Conservation (phyloP, 2,888 invertebrate genomes). For the Pilophorus perplexus region DNA sequence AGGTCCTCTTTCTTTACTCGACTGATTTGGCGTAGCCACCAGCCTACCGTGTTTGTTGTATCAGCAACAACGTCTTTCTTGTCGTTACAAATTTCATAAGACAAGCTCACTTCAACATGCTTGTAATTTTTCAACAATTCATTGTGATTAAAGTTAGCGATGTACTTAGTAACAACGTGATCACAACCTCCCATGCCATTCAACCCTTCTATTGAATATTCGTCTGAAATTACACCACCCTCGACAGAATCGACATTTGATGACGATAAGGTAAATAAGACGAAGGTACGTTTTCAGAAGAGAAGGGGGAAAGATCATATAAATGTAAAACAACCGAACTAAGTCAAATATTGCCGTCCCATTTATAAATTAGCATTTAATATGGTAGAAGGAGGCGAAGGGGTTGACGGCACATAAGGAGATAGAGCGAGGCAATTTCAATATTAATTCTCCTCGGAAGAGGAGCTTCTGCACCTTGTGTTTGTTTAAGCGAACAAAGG, state of each 20-base stretch:
- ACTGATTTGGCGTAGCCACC: no score
- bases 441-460: background rate
- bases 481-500: constrained; percentile 29
- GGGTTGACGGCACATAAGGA: constrained; percentile 4
- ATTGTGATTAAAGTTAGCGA: no score
- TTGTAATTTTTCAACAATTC: no score
- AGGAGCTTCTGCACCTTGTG: constrained; percentile 24
- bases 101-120: no score
- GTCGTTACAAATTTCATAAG: no score
- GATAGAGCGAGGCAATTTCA: constrained; percentile 28
- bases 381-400: constrained; percentile 25
- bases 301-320: constrained; percentile 6
- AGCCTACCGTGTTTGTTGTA: no score
- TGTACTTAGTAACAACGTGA: no score
- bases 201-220: no score
- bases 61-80: no score
- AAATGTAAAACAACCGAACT: constrained; percentile 34
- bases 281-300: background rate
- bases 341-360: constrained; percentile 30
- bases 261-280: constrained; percentile 18
- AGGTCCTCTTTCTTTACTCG: no score
- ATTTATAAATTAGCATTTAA: constrained; percentile 43
- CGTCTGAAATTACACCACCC: no score
- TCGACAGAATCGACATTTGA: background rate
- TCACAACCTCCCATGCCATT: no score